Base-by-base conservation (phyloP, 2,888 invertebrate genomes). In the Onchidella celtica region DNA sequence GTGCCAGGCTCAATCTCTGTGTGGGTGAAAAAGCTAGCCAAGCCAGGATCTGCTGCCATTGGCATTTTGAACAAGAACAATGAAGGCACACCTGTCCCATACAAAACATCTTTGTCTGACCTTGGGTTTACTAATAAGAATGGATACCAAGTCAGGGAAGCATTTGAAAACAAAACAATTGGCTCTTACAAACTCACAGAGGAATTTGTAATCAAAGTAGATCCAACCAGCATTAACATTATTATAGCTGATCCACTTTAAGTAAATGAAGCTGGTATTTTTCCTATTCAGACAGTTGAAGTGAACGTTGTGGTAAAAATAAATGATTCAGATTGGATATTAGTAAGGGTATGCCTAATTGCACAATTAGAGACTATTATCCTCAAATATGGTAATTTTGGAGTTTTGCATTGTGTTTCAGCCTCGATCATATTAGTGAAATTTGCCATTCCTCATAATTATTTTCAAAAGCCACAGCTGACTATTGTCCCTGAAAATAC, bases 141-240 rank as follows among this genome's bases (percentile, higher is more conserved):
- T 34, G 83, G 81, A 32, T 84, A 84, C 66, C 73, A 61, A 21
- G 70, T 81, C 6, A 80, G 75, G 21, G 84, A 84, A 24, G 83
- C 80, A 6, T 84, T 83, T 68, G 79, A 70, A 38, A 81, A 81
- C 66, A 63, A 66, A 0, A 24, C 17, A 36, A 34, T 77, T 29
- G 79, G 84, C 0, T 57, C 40, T 14, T 82, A 40, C 63, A 63
- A 47, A 34, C 80, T 77, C 0, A 36, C 63, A 0, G 47, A 80
- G 14, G n/a, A n/a, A 27, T 68, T 84, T n/a, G 38, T 27, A 9
- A 34, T 82, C 11, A n/a, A 59, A 69, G 65, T 84, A 0, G 81
- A 84, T 27, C 84, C 83, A 3, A 83, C 83, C 14, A 66, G 83
- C 59, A 74, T 83, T 27, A 65, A 40, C 34, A 24, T 80, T 0